These are phyloP conservation scores for Menura novaehollandiae DNA, from an alignment of 2,113 vertebrate genomes.

Conservation along the genomic window DNA sequence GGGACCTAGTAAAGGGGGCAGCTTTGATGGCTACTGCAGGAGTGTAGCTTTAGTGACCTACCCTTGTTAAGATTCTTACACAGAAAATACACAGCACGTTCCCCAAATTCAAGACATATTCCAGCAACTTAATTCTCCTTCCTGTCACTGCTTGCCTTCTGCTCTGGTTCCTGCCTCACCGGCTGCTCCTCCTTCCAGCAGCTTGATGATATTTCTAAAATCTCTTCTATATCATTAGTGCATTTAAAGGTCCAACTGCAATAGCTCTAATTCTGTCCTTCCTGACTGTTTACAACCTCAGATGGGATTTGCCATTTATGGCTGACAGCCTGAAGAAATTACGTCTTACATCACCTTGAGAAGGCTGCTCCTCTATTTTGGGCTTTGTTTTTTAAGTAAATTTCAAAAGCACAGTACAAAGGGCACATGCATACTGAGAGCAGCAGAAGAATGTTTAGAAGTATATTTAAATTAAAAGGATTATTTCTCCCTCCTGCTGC, in stretches of 20 bases:
- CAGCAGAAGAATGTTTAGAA: background rate
- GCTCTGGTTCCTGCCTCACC: background rate
- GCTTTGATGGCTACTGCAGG: background rate
- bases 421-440: background rate
- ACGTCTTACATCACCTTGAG: background rate
- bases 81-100: background rate
- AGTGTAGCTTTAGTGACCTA: background rate
- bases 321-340: conserved; percentile 27
- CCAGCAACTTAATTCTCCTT: background rate
- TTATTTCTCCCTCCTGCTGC: background rate
- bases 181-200: background rate
- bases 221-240: background rate
- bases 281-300: background rate
- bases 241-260: background rate
- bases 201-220: background rate
- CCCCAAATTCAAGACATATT: background rate
- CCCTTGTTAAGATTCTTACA: background rate
- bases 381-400: background rate
- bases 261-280: background rate
- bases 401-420: background rate
- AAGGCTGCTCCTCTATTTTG: background rate
- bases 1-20: background rate
- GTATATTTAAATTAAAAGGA: background rate
- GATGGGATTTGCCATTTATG: background rate
- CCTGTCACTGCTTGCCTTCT: background rate